Conservation (phyloP, 2,888 invertebrate genomes). For the Dioctria rufipes region DNA sequence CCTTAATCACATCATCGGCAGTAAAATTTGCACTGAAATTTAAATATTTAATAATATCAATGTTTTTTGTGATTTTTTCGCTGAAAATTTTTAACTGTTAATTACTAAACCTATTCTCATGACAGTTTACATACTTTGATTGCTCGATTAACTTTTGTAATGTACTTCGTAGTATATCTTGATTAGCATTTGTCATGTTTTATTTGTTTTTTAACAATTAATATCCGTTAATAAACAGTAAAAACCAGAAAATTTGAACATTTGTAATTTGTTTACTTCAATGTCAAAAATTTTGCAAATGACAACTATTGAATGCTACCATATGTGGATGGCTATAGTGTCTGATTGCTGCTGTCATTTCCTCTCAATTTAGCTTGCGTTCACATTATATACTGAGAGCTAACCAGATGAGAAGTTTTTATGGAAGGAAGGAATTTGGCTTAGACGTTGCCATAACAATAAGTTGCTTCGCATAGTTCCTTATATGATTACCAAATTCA, state of each 20-base stretch:
- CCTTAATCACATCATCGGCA: constrained; percentile 66
- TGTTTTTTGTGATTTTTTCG: background rate
- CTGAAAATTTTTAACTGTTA: constrained; percentile 12
- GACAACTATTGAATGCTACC: background rate
- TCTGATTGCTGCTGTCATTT: background rate
- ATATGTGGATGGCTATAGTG: background rate
- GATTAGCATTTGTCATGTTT: constrained; percentile 5
- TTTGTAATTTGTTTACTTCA: constrained; percentile 24
- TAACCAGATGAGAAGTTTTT: too few relatives aligned
- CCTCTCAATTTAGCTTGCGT: background rate
- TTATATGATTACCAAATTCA: too few relatives aligned
- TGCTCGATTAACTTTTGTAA: constrained; percentile 65
- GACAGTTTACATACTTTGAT: constrained; percentile 64
- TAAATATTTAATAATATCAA: constrained; percentile 32
- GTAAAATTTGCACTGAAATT: constrained; percentile 65
- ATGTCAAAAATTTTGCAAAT: background rate
- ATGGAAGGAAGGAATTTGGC: too few relatives aligned
- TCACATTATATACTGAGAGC: background rate
- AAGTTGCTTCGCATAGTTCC: too few relatives aligned
- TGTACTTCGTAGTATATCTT: constrained; percentile 64
- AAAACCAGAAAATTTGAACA: constrained; percentile 23
- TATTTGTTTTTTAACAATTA: background rate
- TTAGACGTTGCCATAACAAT: too few relatives aligned
- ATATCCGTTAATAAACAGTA: background rate
- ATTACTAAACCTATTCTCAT: background rate